Evolutionary conservation across 2,888 invertebrate species (phyloP).

Genomic region (Dasypogon diadema): DNA sequence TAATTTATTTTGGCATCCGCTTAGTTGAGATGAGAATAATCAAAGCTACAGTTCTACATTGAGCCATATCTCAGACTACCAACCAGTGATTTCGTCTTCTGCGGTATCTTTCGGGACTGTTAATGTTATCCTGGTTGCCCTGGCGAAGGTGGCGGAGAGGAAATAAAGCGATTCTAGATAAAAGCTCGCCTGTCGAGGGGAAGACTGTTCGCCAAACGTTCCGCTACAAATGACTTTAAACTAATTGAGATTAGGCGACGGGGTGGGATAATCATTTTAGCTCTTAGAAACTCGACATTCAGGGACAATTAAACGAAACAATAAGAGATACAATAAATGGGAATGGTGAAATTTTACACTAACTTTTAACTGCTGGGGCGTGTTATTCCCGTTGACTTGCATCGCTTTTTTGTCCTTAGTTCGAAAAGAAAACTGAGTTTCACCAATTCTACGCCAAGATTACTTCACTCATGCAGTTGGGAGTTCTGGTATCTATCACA

Average conservation of each 20-base stretch:
- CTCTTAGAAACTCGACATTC: conserved; percentile 41
- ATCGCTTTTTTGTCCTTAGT: conserved; percentile 1
- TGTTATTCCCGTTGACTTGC: neutral
- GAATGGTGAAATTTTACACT: conserved; percentile 2
- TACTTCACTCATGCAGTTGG: neutral
- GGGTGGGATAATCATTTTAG: conserved; percentile 51
- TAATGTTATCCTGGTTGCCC: conserved; percentile 5
- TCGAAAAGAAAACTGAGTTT: conserved; percentile 4
- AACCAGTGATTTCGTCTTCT: conserved; percentile 37
- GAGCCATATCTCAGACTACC: conserved; percentile 11
- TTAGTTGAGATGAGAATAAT: conserved; percentile 50
- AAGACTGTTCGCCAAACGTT: conserved; percentile 27
- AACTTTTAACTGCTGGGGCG: neutral
- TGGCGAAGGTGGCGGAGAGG: conserved; percentile 9
- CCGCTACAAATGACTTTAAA: conserved; percentile 52
- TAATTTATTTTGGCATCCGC: conserved; percentile 53
- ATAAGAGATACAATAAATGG: conserved; percentile 37
- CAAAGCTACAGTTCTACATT: conserved; percentile 44
- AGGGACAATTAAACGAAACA: conserved; percentile 52
- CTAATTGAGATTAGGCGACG: conserved; percentile 51
- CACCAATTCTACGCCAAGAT: neutral
- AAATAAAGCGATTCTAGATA: conserved; percentile 49
- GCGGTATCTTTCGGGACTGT: conserved; percentile 20
- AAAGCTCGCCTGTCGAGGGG: conserved; percentile 28
- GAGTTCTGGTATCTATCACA: conserved; percentile 38